Base-by-base conservation (phyloP, 2,888 invertebrate genomes). In the Elysia crispata region DNA sequence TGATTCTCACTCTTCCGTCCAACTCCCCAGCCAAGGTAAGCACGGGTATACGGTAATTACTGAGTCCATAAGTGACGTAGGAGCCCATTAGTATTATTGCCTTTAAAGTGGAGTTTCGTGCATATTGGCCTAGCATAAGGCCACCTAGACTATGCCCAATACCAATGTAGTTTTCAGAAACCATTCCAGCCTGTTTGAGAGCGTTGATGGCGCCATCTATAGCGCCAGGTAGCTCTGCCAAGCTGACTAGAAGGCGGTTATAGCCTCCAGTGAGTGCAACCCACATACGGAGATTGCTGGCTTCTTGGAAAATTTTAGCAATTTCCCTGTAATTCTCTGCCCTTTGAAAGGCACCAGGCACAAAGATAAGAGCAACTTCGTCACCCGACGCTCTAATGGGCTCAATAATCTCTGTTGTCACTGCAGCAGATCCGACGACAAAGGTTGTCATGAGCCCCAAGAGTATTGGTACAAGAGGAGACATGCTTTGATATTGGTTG, bases 71-170 rank as follows among this genome's bases (percentile, higher is more conserved):
- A 11, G 3, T 41, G 41, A 41, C 5, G 41, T 6, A 6, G 11
- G 5, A 41, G 3, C 41, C 41, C 41, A 41, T 41, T 11, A 41
- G 41, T 41, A 41, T 41, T 11, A 41, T 6, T 11, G 41, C 41
- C 41, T 41, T 41, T 41, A 41, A 11, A 41, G 5, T 11, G 5
- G 41, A 41, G 41, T 41, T 11, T 41, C 41, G 3, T 3, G 41
- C 41, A 11, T 41, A 41, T 41, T 41, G 41, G 5, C 41, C 41
- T 6, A 41, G 41, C 3, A 6, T 6, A 41, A 41, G 5, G 3
- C 41, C 89, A 77, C 88, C 89, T 1, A 88, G 83, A 72, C 89
- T 87, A 77, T 89, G 89, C 23, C 87, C 89, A 11, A 88, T 86
- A 41, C 87, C 81, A 67, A 87, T 87, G 11, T 87, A 73, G 33